Evolutionary conservation across 30 jellyfish, hydroid and myxozoan species (phyloP), one percentile per base, ranked within the genome.

Genomic region (Chironex yamaguchii): DNA sequence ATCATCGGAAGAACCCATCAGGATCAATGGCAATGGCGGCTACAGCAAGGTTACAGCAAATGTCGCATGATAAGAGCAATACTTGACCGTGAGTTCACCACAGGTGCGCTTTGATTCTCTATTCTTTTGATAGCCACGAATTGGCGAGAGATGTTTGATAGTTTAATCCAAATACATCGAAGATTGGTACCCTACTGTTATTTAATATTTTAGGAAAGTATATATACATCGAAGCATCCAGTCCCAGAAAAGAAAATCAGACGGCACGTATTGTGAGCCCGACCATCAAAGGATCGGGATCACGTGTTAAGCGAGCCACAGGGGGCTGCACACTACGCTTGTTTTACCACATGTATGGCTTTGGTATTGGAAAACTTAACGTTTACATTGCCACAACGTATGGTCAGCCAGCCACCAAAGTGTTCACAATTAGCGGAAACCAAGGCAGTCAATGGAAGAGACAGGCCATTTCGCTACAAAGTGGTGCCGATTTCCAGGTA

Each of bases 301-400:
- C 93, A 0, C 79, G 97, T 13, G 91, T 66, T n/a, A 53, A 87
- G 67, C 80, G 95, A 23, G 93, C 93, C 1, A 34, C 84, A 29
- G 88, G 94, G 1, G 92, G 66, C 70, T 95, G 99, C 84, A 34
- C 68, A 12, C 63, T 95, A 71, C 52, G 97, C 12, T 95, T 95
- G 77, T 95, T 96, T 94, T 95, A 95, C 63, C 99, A 95, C 96
- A 95, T 95, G 99, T 73, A 30, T 12, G 99, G 99, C 26, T 28
- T 77, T 4, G 92, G 86, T 32, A 48, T 89, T 30, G 99, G 99
- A n/a, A 11, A 79, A 2, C 81, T 95, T 52, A 78, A 84, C 52
- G 91, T 95, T 26, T 89, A 90, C 79, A 89, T 88, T n/a, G 99
- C 99, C 29, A 95, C 97, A 23, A 69, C 77, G 13, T 95, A 90